phyloP scores from a whole-genome alignment of 2,797 vertebrate genomes.

The Rhabdophis nuchalis region DNA sequence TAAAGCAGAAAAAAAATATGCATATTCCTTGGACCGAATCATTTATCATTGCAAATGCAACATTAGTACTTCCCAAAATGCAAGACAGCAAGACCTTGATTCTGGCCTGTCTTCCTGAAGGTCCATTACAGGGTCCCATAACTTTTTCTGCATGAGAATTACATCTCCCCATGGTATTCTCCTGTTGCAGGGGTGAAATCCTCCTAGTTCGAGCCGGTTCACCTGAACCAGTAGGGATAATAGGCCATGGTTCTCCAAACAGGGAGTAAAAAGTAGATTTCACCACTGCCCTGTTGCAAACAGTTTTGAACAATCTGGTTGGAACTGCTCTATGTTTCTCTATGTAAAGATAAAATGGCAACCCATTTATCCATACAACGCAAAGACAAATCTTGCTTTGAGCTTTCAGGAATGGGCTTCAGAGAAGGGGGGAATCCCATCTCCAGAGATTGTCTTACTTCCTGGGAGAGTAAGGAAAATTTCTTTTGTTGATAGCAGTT shows the following conservation, averaged over 20 bases:
- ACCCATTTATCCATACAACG: not conserved
- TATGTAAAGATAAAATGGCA: not conserved
- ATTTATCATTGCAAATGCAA: not conserved
- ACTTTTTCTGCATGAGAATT: not conserved
- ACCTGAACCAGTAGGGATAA: too few species aligned
- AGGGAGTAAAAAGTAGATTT: too few species aligned
- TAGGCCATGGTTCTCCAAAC: too few species aligned
- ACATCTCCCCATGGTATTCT: not conserved
- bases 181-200: not conserved
- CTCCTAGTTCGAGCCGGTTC: too few species aligned
- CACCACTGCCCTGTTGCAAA: not conserved
- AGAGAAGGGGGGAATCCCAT: not conserved
- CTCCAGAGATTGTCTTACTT: not conserved
- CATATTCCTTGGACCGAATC: not conserved
- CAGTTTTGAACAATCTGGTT: not conserved
- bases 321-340: not conserved
- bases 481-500: too few species aligned
- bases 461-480: too few species aligned
- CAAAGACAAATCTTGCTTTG: not conserved
- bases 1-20: not conserved
- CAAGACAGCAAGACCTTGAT: not conserved
- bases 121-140: not conserved
- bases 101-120: not conserved
- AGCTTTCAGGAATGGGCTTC: not conserved
- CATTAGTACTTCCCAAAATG: not conserved